A percentile compares a stretch with the other conserved stretches of the same genome.
Conservation (phyloP, 1,140 invertebrate species). For the Whitmania pigra region DNA sequence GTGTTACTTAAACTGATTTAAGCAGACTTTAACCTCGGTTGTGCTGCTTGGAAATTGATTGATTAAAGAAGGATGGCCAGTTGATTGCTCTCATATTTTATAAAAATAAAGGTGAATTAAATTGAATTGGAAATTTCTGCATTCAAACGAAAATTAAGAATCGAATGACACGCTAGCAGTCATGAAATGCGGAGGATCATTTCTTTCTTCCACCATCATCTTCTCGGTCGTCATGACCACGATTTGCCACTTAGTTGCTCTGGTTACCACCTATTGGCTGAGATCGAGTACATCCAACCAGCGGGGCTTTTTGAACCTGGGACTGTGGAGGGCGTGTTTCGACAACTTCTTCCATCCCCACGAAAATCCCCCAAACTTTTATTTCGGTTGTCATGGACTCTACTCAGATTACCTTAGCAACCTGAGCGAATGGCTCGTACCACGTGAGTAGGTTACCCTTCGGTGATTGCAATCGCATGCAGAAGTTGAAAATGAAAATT, state of each 20-base stretch:
- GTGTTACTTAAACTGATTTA: too few relatives aligned
- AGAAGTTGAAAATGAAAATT: neutral
- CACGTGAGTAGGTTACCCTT: slow-evolving; percentile 13
- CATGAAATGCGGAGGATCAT: slow-evolving; percentile 19
- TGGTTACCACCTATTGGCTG: slow-evolving; percentile 23
- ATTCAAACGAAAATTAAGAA: too few relatives aligned
- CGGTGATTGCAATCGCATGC: neutral
- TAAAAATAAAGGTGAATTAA: too few relatives aligned
- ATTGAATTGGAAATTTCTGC: too few relatives aligned
- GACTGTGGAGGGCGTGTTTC: slow-evolving; percentile 22
- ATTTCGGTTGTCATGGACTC: slow-evolving; percentile 21
- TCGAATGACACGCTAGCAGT: neutral
- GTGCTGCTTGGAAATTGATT: too few relatives aligned
- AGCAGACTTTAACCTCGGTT: too few relatives aligned
- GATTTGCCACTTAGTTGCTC: slow-evolving; percentile 24
- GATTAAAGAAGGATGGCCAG: too few relatives aligned
- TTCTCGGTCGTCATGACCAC: slow-evolving; percentile 18
- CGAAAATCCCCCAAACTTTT: slow-evolving; percentile 17
- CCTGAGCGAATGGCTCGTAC: slow-evolving; percentile 24
- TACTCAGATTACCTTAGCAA: slow-evolving; percentile 20
- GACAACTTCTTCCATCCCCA: slow-evolving; percentile 23
- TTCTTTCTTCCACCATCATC: slow-evolving; percentile 15
- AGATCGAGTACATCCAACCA: slow-evolving; percentile 12
- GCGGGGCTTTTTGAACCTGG: slow-evolving; percentile 20
- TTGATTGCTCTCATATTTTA: too few relatives aligned